phyloP scores from a whole-genome alignment of 35 echinoderm and acorn worm species.

The Ophiothrix spiculata region DNA sequence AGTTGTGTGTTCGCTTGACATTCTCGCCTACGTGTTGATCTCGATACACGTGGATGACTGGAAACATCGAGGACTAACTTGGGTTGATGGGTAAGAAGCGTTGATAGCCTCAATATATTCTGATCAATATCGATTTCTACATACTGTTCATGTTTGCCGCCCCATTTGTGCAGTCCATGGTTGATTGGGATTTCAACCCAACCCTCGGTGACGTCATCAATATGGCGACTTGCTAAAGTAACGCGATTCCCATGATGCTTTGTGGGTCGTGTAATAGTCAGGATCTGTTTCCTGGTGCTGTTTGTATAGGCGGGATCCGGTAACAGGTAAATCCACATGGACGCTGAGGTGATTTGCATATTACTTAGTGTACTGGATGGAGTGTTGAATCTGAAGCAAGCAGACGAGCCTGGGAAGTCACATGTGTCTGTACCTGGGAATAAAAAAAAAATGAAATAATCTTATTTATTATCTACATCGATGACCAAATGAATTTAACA shows the following conservation, averaged over 20 bases:
- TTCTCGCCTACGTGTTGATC: background rate
- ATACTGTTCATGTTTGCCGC: background rate
- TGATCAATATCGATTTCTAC: background rate
- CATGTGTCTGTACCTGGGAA: background rate
- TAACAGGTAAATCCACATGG: background rate
- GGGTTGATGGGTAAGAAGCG: background rate
- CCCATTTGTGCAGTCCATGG: background rate
- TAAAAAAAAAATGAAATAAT: background rate
- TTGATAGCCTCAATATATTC: background rate
- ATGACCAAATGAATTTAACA: too few relatives aligned
- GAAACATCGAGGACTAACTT: background rate
- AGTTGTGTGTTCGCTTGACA: background rate
- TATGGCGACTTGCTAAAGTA: background rate
- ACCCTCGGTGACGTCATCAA: background rate
- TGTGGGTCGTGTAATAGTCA: background rate
- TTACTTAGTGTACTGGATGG: background rate
- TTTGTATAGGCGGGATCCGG: background rate
- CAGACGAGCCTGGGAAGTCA: background rate
- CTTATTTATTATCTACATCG: too few relatives aligned
- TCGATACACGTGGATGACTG: background rate
- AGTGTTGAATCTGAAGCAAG: background rate
- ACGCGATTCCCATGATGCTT: background rate
- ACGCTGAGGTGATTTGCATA: background rate
- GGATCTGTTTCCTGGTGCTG: background rate
- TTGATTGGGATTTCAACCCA: background rate